These are phyloP conservation scores for Acanthosepion pharaonis DNA, from an alignment of 2,888 invertebrate species.

Conservation along the genomic window DNA sequence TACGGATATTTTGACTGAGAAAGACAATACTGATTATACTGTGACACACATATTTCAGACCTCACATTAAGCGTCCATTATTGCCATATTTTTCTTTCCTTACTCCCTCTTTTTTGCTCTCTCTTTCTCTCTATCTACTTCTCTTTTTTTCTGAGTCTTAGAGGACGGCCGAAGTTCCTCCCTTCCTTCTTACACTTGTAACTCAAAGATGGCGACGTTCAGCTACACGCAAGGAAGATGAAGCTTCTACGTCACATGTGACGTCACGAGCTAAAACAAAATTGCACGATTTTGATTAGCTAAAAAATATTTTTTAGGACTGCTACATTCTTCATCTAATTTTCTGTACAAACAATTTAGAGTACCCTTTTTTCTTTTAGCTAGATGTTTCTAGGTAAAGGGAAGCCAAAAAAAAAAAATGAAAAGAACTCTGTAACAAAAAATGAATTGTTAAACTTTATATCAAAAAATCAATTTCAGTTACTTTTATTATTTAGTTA, in stretches of 20 bases:
- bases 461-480: no score
- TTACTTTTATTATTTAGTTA: no score
- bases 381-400: background rate
- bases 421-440: no score
- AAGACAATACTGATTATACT: background rate
- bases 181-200: conserved; percentile 38
- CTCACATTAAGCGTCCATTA: conserved; percentile 43
- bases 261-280: background rate
- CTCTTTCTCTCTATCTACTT: conserved; percentile 8
- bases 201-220: conserved; percentile 44
- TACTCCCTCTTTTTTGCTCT: background rate
- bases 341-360: background rate
- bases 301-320: background rate
- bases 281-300: background rate
- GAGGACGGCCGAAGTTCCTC: conserved; percentile 43
- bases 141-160: background rate
- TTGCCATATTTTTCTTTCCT: background rate
- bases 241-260: background rate
- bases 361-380: background rate
- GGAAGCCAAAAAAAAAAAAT: no score
- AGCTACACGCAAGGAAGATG: background rate
- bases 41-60: conserved; percentile 41
- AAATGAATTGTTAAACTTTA: no score
- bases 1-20: background rate
- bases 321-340: background rate